Evolutionary conservation across 2,797 vertebrate species (phyloP).

Genomic region (Sebastes oblongus): DNA sequence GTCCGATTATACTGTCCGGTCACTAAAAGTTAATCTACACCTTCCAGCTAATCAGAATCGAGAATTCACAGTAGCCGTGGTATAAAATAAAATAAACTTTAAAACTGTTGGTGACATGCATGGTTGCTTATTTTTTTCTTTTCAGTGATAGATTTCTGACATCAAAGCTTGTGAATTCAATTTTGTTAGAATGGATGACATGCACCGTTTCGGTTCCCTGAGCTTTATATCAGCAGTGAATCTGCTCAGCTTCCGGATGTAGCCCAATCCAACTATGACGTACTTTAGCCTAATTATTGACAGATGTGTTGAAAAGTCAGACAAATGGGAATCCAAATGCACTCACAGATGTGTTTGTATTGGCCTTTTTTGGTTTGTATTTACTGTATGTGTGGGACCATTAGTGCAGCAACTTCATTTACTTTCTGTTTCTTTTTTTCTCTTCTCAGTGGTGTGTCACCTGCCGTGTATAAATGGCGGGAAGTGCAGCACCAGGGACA

Average conservation of each 20-base stretch:
- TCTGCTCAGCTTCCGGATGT: not conserved
- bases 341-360: not conserved
- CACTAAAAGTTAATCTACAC: not conserved
- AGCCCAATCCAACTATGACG: not conserved
- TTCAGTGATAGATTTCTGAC: not conserved
- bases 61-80: no score
- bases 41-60: not conserved
- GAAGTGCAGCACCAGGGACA: conserved; percentile 93
- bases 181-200: not conserved
- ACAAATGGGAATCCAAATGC: not conserved
- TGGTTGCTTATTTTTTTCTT: not conserved
- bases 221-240: not conserved
- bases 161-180: not conserved
- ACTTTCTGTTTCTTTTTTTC: conserved; percentile 4
- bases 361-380: not conserved
- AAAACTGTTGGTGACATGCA: not conserved
- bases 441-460: conserved; percentile 92
- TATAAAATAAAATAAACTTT: not conserved
- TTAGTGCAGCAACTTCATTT: not conserved
- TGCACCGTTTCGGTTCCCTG: no score
- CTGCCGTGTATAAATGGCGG: conserved; percentile 98
- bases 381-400: not conserved
- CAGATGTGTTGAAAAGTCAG: conserved; percentile 16
- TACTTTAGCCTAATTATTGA: not conserved
- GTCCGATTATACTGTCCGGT: not conserved